Evolutionary conservation across 37 sponge, comb jelly and placozoan genomes (phyloP).

Genomic region (Axinella damicornis): DNA sequence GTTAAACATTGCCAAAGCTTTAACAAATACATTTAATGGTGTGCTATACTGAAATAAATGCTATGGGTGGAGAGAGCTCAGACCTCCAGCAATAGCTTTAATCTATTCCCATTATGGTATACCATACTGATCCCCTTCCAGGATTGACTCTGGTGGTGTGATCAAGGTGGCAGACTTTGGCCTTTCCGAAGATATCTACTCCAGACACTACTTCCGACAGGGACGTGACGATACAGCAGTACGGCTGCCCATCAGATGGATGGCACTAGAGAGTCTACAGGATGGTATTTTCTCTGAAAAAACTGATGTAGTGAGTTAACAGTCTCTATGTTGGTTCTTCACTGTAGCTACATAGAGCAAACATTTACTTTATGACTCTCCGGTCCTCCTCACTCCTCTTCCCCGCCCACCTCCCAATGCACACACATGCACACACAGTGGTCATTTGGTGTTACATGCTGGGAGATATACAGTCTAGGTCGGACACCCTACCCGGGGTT

Average conservation of each 20-base stretch:
- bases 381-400: no score
- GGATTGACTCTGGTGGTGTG: conserved; percentile 1
- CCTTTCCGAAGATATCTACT: not conserved
- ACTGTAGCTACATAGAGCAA: no score
- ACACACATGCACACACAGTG: not conserved
- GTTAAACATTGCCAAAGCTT: no score
- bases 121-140: no score
- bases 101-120: no score
- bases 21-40: no score
- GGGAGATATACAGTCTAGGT: conserved; percentile 6
- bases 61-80: no score
- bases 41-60: no score
- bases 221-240: not conserved
- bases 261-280: not conserved
- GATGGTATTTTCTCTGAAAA: conserved; percentile 1
- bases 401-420: no score
- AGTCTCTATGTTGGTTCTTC: no score
- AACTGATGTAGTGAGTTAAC: not conserved
- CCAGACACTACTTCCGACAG: not conserved
- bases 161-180: conserved; percentile 14
- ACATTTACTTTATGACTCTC: no score
- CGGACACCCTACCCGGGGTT: not conserved
- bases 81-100: no score
- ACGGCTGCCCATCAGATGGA: not conserved
- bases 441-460: conserved; percentile 12